Conservation (phyloP, 2,888 invertebrate genomes). For the Thumatha senex region DNA sequence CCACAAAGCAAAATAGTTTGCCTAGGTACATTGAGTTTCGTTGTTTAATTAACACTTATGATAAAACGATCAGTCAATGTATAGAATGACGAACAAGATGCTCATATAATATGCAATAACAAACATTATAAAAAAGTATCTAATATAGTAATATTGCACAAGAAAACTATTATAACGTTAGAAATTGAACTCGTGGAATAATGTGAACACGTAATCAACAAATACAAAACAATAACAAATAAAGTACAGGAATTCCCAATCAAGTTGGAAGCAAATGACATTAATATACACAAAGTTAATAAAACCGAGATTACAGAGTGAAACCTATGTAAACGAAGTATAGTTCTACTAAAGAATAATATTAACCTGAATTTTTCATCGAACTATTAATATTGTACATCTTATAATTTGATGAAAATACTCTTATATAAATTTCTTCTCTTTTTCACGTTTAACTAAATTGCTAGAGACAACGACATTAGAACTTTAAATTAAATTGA, state of each 20-base stretch:
- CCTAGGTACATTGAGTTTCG: conserved; percentile 28
- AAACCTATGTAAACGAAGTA: conserved; percentile 1
- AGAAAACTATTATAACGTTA: not conserved
- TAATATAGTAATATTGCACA: too few relatives aligned
- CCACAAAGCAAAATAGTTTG: conserved; percentile 15
- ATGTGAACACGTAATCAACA: not conserved
- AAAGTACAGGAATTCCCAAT: conserved; percentile 1
- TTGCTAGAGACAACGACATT: too few relatives aligned
- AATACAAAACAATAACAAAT: conserved; percentile 1
- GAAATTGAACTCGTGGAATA: not conserved
- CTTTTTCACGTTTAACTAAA: too few relatives aligned
- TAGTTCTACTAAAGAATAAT: not conserved
- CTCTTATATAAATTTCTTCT: too few relatives aligned
- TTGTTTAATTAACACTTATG: conserved; percentile 32
- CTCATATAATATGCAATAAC: too few relatives aligned
- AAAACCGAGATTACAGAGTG: not conserved
- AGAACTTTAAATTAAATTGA: too few relatives aligned
- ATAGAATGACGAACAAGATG: too few relatives aligned
- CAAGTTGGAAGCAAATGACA: conserved; percentile 2
- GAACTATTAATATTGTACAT: too few relatives aligned
- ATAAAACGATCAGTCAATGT: conserved; percentile 15
- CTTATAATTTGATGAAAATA: not conserved
- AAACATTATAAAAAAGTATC: too few relatives aligned
- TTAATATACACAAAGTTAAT: too few relatives aligned
- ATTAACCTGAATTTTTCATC: too few relatives aligned